phyloP scores from a whole-genome alignment of 2,797 vertebrate genomes.

The Toxotes lorentzi region DNA sequence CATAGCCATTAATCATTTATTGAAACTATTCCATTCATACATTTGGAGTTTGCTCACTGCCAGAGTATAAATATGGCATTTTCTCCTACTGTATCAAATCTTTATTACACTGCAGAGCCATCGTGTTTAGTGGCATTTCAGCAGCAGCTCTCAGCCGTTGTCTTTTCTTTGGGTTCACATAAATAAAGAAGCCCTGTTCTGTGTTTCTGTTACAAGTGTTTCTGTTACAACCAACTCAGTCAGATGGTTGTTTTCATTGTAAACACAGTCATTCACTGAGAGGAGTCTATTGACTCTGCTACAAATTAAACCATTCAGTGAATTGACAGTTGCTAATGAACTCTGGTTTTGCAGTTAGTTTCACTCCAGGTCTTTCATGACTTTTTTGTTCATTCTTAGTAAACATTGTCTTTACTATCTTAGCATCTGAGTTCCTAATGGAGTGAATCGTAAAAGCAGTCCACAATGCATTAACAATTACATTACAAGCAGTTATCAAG shows the following conservation, averaged over 20 bases:
- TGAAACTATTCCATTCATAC: background rate
- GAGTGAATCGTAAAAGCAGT: background rate
- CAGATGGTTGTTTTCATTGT: conserved; percentile 8
- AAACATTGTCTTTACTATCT: background rate
- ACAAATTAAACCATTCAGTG: conserved; percentile 27
- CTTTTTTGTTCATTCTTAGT: conserved; percentile 16
- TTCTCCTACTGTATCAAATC: background rate
- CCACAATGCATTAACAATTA: background rate
- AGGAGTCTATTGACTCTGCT: conserved; percentile 15
- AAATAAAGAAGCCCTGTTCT: background rate
- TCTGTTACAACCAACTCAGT: conserved; percentile 24
- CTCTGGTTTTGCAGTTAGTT: conserved; percentile 25
- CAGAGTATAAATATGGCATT: background rate
- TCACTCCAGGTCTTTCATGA: conserved; percentile 18
- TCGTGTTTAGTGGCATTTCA: background rate
- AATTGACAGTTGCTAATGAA: conserved; percentile 30
- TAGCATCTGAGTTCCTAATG: conserved; percentile 17
- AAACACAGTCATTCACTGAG: conserved; percentile 22
- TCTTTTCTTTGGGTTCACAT: background rate
- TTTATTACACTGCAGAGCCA: background rate
- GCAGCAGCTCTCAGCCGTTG: background rate
- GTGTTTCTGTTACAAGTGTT: background rate
- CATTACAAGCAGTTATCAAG: background rate
- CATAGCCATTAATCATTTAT: conserved; percentile 41
- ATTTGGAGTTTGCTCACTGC: background rate